Base-by-base conservation (phyloP, 2,113 vertebrate species). In the Penelope pileata region DNA sequence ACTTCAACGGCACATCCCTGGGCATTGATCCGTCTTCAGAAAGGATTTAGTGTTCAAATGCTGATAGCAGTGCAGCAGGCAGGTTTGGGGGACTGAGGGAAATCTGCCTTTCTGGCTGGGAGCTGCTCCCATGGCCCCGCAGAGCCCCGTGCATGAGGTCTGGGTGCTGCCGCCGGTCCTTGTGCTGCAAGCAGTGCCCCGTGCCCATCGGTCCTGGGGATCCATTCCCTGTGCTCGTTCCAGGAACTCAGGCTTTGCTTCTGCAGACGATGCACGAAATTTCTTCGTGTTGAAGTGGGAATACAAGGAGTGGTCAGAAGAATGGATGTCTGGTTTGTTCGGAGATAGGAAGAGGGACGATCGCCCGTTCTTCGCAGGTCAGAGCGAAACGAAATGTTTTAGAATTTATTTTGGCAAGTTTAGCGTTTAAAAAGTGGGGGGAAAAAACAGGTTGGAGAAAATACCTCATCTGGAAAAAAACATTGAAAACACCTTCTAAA, bases 1-100 rank as follows among this genome's bases (percentile, higher is more conserved):
- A 7, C 16, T 50, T 36, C 29, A 60, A 50, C 3, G 3, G 2
- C 2, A 7, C 1, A 10, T 15, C 8, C 43, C 0, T 0, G 30
- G 38, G 43, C 2, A 0, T 3, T 9, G 54, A 81, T 40, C 42
- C 42, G 4, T 24, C 38, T 54, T 45, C 24, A 13, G 78, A 23
- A 17, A 15, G 78, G 74, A 30, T 76, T 86, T 66, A 15, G 32
- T n/a, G 30, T 30, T 66, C 21, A 42, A 32, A 10, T 54, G n/a
- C 42, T 1, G 3, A 6, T 5, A 1, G 27, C 29, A 36, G 32
- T 2, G 29, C 3, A 38, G 32, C 22, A 40, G 30, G 70, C 69
- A 78, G 53, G 32, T 86, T 36, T 53, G 54, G 78, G 8, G 16
- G 58, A 21, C 3, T 53, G 63, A 69, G 14, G 16, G 30, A 47